Conservation (phyloP, 2,797 vertebrate species). For the Sibirionetta formosa region DNA sequence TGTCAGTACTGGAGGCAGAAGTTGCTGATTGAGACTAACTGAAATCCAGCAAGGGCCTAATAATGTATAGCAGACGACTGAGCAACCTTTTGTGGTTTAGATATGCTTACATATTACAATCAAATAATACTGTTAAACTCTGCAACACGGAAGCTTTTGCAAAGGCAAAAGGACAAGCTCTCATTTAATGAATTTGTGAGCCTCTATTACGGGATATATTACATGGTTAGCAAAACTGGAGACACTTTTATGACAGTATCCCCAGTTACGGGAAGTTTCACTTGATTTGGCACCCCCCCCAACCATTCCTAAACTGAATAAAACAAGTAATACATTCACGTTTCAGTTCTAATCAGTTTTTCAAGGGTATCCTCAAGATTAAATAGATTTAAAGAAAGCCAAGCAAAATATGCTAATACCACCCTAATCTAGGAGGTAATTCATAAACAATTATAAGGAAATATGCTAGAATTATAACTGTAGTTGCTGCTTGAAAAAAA, state of each 20-base stretch:
- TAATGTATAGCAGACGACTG: background rate
- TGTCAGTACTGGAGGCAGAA: slow-evolving; percentile 2
- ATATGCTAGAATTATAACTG: slow-evolving; percentile 10
- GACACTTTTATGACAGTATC: background rate
- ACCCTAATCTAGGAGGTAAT: background rate
- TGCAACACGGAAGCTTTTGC: rapidly evolving
- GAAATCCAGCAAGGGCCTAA: background rate
- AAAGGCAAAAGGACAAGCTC: background rate
- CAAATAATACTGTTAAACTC: background rate
- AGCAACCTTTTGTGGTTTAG: background rate
- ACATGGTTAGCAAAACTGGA: background rate
- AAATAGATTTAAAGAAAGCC: background rate
- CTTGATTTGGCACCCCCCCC: background rate
- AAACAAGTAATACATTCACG: background rate
- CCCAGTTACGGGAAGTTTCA: background rate
- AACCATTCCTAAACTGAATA: rapidly evolving
- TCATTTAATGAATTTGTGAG: background rate
- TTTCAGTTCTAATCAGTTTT: background rate
- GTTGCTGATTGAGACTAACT: background rate
- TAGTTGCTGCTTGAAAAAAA: background rate
- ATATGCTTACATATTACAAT: background rate
- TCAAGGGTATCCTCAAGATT: background rate
- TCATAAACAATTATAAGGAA: background rate
- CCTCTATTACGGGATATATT: background rate
- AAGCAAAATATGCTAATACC: background rate